Evolutionary conservation across 2,797 vertebrate species (phyloP).

Genomic region (Thalassophryne amazonica): DNA sequence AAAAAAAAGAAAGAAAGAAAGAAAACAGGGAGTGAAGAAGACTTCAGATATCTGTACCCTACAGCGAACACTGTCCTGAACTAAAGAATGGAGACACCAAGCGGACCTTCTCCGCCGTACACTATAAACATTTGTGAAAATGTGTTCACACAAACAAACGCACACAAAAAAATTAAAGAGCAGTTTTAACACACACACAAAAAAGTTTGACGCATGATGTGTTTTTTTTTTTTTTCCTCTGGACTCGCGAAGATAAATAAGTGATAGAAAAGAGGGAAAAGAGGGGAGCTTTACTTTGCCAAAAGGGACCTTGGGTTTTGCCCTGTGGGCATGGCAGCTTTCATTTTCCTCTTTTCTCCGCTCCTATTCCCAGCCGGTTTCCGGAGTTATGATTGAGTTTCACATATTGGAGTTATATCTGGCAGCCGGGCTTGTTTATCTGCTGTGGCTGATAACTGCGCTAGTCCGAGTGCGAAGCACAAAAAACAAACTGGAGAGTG

Average conservation of each 20-base stretch:
- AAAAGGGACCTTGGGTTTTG: slow-evolving; percentile 72
- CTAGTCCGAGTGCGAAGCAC: slow-evolving; percentile 44
- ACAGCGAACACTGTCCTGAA: slow-evolving; percentile 70
- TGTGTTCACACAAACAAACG: no score
- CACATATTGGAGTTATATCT: slow-evolving; percentile 79
- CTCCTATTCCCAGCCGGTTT: slow-evolving; percentile 68
- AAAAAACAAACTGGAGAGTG: slow-evolving; percentile 39
- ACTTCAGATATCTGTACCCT: slow-evolving; percentile 69
- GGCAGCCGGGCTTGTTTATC: slow-evolving; percentile 76
- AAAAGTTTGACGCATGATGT: slow-evolving; percentile 37
- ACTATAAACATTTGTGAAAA: slow-evolving; percentile 44
- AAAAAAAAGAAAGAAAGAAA: slow-evolving; percentile 66
- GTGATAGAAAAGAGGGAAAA: slow-evolving; percentile 54
- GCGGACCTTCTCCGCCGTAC: slow-evolving; percentile 32
- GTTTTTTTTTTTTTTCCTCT: slow-evolving; percentile 35
- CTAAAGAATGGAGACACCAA: slow-evolving; percentile 60
- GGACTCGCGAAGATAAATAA: slow-evolving; percentile 69
- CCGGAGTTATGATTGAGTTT: slow-evolving; percentile 76
- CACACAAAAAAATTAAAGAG: slow-evolving; percentile 38
- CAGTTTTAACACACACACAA: slow-evolving; percentile 17
- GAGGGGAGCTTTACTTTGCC: slow-evolving; percentile 65
- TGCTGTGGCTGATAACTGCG: slow-evolving; percentile 69
- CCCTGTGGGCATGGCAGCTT: slow-evolving; percentile 76
- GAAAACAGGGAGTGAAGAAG: slow-evolving; percentile 66
- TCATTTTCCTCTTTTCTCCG: slow-evolving; percentile 70